phyloP scores from a whole-genome alignment of 1,140 invertebrate species.

The Tyrophagus putrescentiae region DNA sequence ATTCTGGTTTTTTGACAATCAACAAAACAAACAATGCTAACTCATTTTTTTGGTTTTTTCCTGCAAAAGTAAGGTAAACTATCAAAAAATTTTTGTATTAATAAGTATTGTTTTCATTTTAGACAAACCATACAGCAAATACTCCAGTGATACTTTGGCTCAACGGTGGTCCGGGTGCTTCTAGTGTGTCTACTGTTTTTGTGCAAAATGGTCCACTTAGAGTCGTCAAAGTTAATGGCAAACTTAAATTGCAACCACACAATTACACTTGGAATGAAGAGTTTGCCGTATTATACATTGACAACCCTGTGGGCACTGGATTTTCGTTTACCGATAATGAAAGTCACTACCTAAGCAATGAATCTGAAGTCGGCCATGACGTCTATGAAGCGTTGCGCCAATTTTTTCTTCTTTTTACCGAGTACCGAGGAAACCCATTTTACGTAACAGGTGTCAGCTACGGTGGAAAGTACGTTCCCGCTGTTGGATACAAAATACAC shows the following conservation, averaged over 20 bases:
- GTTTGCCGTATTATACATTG: conserved; percentile 63
- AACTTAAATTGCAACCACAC: conserved; percentile 42
- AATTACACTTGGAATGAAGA: conserved; percentile 55
- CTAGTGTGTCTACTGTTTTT: conserved; percentile 63
- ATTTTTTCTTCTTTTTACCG: conserved; percentile 27
- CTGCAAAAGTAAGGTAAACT: neutral
- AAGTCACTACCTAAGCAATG: conserved; percentile 24
- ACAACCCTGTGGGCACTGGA: conserved; percentile 65
- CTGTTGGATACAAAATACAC: conserved; percentile 56
- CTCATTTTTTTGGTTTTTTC: conserved; percentile 27
- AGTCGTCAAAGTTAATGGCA: conserved; percentile 39
- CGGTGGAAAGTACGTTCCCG: conserved; percentile 52
- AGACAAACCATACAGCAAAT: conserved; percentile 18
- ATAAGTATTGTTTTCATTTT: neutral
- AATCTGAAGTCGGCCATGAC: conserved; percentile 25
- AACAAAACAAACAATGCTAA: conserved; percentile 22
- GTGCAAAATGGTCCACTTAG: conserved; percentile 55
- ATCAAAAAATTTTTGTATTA: neutral
- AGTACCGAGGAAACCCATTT: conserved; percentile 27
- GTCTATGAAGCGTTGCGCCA: conserved; percentile 27
- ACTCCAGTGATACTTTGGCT: conserved; percentile 54
- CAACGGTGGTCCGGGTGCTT: conserved; percentile 69
- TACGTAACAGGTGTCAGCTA: conserved; percentile 31
- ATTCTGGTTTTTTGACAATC: conserved; percentile 21
- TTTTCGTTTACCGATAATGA: conserved; percentile 25